Conservation (phyloP, 2,113 vertebrate species). For the Pangasianodon hypophthalmus region DNA sequence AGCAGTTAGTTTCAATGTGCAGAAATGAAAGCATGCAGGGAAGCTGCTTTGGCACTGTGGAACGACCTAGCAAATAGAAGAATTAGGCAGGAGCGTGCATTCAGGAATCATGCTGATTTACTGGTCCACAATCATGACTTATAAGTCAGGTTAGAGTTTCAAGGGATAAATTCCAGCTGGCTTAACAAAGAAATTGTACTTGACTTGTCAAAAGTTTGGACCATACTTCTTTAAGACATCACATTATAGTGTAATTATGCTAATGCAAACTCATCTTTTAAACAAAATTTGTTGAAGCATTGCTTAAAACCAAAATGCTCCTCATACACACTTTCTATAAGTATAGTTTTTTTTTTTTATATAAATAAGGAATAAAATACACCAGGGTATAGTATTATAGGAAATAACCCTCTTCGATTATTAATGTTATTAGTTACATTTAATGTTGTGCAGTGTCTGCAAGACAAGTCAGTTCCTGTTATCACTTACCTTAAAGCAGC, state of each 20-base stretch:
- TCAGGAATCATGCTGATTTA: background rate
- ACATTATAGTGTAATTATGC: background rate
- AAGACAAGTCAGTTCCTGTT: background rate
- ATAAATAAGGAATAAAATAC: too few species aligned
- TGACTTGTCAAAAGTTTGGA: background rate
- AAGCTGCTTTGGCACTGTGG: background rate
- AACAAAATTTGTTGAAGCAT: background rate
- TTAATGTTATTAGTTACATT: background rate
- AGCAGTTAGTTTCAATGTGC: background rate
- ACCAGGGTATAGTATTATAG: too few species aligned
- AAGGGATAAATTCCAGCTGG: background rate
- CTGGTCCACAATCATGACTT: background rate
- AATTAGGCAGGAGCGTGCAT: background rate
- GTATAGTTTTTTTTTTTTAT: too few species aligned
- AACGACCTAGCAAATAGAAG: background rate
- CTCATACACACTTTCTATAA: background rate
- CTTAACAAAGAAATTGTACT: background rate
- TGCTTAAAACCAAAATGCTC: background rate
- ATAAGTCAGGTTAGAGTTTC: background rate
- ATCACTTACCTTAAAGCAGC: background rate
- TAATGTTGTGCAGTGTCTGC: background rate
- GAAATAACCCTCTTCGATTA: too few species aligned
- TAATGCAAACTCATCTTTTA: background rate
- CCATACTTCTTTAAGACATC: background rate
- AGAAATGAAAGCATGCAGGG: background rate